Base-by-base conservation (phyloP, 2,888 invertebrate genomes). In the Microctonus aethiopoides region DNA sequence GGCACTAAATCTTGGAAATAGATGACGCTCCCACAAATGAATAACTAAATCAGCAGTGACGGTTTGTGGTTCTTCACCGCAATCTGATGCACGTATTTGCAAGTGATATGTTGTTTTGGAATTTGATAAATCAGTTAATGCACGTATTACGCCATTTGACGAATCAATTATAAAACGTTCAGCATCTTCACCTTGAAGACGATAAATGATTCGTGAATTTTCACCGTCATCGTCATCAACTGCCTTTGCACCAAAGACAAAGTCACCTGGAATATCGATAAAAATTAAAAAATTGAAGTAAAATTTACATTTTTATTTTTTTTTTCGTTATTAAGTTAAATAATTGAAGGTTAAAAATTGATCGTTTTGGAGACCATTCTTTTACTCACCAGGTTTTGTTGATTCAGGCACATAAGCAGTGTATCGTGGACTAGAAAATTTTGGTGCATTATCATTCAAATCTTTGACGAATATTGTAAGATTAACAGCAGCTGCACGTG, bases 191-290 rank as follows among this genome's bases (percentile, higher is more conserved):
- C 95, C 95, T 72, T 91, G 91, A 6, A 97, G 88, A 65, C 90
- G 91, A 85, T 97, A 98, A 0, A 90, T 87, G 66, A 98, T 92
- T 81, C 92, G 91, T 67, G 95, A 94, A 84, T 97, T 97, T 0
- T 89, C 87, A 0, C 94, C 95, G 68, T 92, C 90, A 85, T 98
- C 98, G 71, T 90, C 89, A 85, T 98, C 98, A 6, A 89, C 89
- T 0, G 97, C 97, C 84, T 92, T 93, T 0, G 95, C 95, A 9
- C 97, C 97, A 83, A 96, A 94, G 26, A 98, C 94, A 87, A 97
- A 98, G 79, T 95, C 87, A 59, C 89, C 91, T 87, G 76, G 6
- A 46, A 16, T 4, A 46, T 5, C 29, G 10, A 20, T 46, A 16
- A 7, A 16, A 1, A 20, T 16, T 20, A 39, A 52, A 68, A 46